Evolutionary conservation across 2,888 invertebrate genomes (phyloP).

Genomic region (Camptogramma bilineatum): DNA sequence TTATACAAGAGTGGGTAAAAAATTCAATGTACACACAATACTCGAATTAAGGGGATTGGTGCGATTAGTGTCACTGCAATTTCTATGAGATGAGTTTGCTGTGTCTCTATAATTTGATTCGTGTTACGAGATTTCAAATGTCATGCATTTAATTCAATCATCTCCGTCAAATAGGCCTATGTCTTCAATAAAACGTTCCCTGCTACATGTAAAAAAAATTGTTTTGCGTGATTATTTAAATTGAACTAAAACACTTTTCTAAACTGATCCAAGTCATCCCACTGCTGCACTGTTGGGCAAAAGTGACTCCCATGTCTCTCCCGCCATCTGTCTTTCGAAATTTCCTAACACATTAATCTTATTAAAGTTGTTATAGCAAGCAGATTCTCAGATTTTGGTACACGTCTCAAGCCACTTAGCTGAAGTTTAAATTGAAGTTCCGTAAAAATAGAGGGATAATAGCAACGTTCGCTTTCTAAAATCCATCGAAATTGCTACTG

Average conservation of each 20-base stretch:
- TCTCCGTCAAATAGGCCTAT: background rate
- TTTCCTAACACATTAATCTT: no score
- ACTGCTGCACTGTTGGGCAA: no score
- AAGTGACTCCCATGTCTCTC: no score
- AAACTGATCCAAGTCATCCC: no score
- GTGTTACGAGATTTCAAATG: constrained; percentile 34
- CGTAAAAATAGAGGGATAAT: constrained; percentile 36
- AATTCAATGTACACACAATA: constrained; percentile 61
- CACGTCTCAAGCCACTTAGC: constrained; percentile 16
- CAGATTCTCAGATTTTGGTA: background rate
- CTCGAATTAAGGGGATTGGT: constrained; percentile 53
- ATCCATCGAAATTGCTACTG: constrained; percentile 45
- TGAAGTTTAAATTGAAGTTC: constrained; percentile 26
- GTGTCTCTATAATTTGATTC: constrained; percentile 59
- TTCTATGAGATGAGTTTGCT: constrained; percentile 54
- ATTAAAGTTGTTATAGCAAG: no score
- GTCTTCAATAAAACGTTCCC: background rate
- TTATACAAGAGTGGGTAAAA: constrained; percentile 47
- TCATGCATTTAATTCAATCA: constrained; percentile 15
- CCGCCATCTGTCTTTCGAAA: no score
- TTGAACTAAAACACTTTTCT: background rate
- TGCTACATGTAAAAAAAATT: background rate
- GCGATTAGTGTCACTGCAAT: constrained; percentile 72
- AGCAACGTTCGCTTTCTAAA: constrained; percentile 64
- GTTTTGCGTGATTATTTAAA: background rate